Conservation (phyloP, 2,113 vertebrate genomes). For the Tursiops truncatus region DNA sequence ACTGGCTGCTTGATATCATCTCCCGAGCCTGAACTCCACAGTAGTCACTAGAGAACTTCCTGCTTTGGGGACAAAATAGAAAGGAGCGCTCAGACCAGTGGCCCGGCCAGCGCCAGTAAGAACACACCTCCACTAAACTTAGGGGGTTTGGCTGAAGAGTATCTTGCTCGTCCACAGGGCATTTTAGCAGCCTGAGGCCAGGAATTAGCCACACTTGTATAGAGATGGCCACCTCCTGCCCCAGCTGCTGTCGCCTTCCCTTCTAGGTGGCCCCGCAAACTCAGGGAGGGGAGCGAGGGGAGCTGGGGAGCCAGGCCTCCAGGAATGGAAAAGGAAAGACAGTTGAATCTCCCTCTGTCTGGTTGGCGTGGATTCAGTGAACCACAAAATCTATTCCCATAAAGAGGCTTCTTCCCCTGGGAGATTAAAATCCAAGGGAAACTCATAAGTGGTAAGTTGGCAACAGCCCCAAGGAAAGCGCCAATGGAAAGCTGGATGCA, state of each 20-base stretch:
- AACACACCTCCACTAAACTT: fast-evolving
- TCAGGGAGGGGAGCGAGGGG: background rate
- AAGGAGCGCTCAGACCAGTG: background rate
- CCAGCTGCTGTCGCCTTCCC: background rate
- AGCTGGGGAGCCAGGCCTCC: background rate
- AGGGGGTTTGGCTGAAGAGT: background rate
- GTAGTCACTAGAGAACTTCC: background rate
- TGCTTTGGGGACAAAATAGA: background rate
- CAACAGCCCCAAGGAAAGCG: background rate
- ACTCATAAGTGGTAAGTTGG: background rate
- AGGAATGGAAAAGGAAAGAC: background rate
- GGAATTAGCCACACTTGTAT: background rate
- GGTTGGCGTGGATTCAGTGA: background rate
- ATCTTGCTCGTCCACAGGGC: background rate
- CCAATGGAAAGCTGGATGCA: background rate
- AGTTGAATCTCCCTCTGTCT: background rate
- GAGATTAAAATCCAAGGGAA: background rate
- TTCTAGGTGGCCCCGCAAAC: background rate
- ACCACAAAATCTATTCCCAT: background rate
- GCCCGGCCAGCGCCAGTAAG: background rate
- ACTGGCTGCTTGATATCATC: background rate
- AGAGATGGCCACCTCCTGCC: background rate
- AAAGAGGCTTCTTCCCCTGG: background rate
- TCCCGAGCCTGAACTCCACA: background rate
- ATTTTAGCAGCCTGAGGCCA: background rate